phyloP scores from a whole-genome alignment of 2,797 vertebrate species.

The Clarias pachynema region DNA sequence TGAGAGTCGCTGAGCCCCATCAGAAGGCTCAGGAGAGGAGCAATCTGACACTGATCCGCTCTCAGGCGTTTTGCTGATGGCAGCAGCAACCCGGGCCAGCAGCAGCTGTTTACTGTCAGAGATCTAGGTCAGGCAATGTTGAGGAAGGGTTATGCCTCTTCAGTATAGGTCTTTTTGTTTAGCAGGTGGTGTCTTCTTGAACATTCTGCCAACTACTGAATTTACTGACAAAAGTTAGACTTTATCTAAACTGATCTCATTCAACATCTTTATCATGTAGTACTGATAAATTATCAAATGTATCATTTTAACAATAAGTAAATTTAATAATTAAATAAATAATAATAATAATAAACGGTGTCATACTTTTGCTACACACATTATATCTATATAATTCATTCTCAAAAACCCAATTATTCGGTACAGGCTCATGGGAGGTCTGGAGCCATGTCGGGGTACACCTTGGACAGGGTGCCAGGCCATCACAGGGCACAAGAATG shows the following conservation, averaged over 20 bases:
- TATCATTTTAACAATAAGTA: too few relatives aligned
- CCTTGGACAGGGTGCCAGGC: too few relatives aligned
- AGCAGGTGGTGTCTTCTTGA: not conserved
- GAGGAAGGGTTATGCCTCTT: conserved; percentile 1
- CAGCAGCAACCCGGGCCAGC: conserved; percentile 72
- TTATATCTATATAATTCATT: too few relatives aligned
- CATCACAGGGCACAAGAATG: too few relatives aligned
- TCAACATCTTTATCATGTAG: not conserved
- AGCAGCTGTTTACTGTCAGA: conserved; percentile 85
- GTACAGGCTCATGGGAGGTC: too few relatives aligned
- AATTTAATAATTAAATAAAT: too few relatives aligned
- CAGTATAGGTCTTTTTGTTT: conserved; percentile 5
- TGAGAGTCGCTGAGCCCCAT: conserved; percentile 68
- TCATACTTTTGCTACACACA: not conserved
- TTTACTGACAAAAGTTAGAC: not conserved
- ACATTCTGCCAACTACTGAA: conserved; percentile 5
- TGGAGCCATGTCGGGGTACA: too few relatives aligned
- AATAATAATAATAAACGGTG: not conserved
- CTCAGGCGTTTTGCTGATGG: conserved; percentile 76
- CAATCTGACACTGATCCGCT: conserved; percentile 85
- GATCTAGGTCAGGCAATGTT: conserved; percentile 82
- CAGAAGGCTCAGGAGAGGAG: conserved; percentile 73
- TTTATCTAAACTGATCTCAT: not conserved
- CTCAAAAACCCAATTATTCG: too few relatives aligned
- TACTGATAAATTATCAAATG: not conserved